A percentile compares a stretch with the other conserved stretches of the same genome.
These are phyloP conservation scores for Echeneis naucrates DNA, from an alignment of 2,797 vertebrate species.

Conservation along the genomic window DNA sequence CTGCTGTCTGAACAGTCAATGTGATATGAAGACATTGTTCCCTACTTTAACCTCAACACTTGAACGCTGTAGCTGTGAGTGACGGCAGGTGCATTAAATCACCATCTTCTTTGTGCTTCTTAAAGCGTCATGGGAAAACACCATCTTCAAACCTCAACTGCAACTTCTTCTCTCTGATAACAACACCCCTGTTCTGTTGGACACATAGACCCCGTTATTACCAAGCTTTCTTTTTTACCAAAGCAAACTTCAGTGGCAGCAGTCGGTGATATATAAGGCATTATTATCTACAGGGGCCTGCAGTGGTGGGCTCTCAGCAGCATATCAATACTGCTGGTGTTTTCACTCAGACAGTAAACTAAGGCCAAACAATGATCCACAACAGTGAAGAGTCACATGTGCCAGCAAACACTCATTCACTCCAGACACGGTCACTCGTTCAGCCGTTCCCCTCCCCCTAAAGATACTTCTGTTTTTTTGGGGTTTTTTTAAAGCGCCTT, in stretches of 20 bases:
- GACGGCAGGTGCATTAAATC: background rate
- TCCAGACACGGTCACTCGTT: too few relatives aligned
- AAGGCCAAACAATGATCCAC: background rate
- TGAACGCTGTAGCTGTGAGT: background rate
- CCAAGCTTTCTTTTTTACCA: background rate
- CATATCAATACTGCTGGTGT: background rate
- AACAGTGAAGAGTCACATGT: background rate
- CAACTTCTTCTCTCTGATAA: background rate
- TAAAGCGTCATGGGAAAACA: too few relatives aligned
- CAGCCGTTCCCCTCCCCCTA: too few relatives aligned
- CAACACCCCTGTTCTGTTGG: too few relatives aligned
- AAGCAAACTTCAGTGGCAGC: conserved; percentile 19
- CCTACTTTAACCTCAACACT: too few relatives aligned
- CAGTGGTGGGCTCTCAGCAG: conserved; percentile 8
- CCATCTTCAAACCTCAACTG: background rate
- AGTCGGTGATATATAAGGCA: conserved; percentile 51
- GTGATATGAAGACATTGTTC: too few relatives aligned
- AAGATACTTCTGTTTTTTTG: too few relatives aligned
- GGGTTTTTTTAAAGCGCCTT: too few relatives aligned
- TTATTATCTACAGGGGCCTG: conserved; percentile 32
- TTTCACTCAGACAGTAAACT: background rate
- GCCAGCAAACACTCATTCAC: background rate
- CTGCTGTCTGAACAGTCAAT: too few relatives aligned
- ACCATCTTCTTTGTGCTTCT: too few relatives aligned
- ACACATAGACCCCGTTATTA: rapidly evolving